Base-by-base conservation (phyloP, 2,888 invertebrate genomes). In the Erebia ligea region DNA sequence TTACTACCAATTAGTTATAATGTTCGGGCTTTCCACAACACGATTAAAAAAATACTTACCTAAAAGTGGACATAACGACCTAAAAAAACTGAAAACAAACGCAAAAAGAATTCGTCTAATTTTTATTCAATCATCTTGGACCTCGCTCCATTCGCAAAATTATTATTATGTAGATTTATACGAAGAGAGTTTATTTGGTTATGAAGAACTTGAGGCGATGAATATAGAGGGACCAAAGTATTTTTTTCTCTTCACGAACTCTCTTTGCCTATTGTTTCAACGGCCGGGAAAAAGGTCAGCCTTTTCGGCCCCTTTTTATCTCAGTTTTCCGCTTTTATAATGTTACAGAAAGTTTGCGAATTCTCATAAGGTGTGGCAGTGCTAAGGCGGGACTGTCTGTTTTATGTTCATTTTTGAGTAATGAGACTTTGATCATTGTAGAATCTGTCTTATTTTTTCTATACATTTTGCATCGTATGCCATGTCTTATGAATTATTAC, bases 151-250 rank as follows among this genome's bases (percentile, higher is more conserved):
- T 68, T 68, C 61, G 54, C 34, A 61, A 52, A n/a, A 50, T 64
- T 70, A 72, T 72, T 70, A 71, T 73, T 71, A 74, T 74, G 74
- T 64, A 71, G 70, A 74, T 74, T 74, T 73, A 74, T 73, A 73
- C 74, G 61, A 52, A 61, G 52, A 61, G 61, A 74, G 74, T 71
- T 74, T 74, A 74, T 74, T 73, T 73, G 74, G 69, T 74, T 74
- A 72, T 59, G 67, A 74, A 74, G 72, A 72, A 74, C 68, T 72
- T 69, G 64, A 64, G 67, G 69, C 73, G 68, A 74, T 74, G 74
- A 74, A 74, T 74, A 73, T 68, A 68, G 67, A 40, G 73, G 54
- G 67, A 62, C 61, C 15, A 56, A 70, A 74, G 62, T 54, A 67
- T 67, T 69, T 71, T 48, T 74, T 73, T 71, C 15, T 70, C 52